A percentile compares a stretch with the other conserved stretches of the same genome.
phyloP scores from a whole-genome alignment of 2,888 invertebrate genomes.

The Dicranocentrus wangi region DNA sequence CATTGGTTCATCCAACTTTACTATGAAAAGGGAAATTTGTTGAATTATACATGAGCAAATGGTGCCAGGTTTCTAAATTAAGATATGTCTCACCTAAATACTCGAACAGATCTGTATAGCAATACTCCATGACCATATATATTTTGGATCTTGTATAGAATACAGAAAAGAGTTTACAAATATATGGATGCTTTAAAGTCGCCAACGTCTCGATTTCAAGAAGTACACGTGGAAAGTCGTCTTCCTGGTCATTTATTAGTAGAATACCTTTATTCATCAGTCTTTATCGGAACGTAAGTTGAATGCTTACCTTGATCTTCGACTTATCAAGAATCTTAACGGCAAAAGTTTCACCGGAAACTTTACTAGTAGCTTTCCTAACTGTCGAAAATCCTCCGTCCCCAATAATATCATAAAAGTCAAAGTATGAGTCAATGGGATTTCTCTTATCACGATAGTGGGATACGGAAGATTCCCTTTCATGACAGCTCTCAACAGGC shows the following conservation, averaged over 20 bases:
- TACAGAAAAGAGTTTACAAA: conserved; percentile 85
- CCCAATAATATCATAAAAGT: conserved; percentile 82
- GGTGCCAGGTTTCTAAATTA: neutral
- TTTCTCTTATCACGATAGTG: neutral
- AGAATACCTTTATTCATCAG: too few species aligned
- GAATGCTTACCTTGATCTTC: conserved; percentile 78
- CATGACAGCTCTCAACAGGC: conserved; percentile 31
- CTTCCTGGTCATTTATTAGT: conserved; percentile 77
- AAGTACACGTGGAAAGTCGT: conserved; percentile 83
- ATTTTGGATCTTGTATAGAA: conserved; percentile 84
- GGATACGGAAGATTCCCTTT: neutral
- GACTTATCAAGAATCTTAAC: conserved; percentile 87
- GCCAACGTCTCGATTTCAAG: conserved; percentile 84
- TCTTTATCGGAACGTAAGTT: too few species aligned
- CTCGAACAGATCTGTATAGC: conserved; percentile 87
- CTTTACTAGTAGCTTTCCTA: conserved; percentile 83
- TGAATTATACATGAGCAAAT: neutral
- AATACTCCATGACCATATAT: conserved; percentile 86
- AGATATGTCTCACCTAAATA: conserved; percentile 79
- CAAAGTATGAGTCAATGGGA: conserved; percentile 79
- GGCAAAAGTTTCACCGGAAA: conserved; percentile 86
- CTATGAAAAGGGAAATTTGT: conserved; percentile 74
- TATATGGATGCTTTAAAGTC: conserved; percentile 82
- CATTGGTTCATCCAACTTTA: conserved; percentile 81
- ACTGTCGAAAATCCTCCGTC: conserved; percentile 88